phyloP scores from a whole-genome alignment of 2,113 vertebrate genomes.

The Chinchilla lanigera region DNA sequence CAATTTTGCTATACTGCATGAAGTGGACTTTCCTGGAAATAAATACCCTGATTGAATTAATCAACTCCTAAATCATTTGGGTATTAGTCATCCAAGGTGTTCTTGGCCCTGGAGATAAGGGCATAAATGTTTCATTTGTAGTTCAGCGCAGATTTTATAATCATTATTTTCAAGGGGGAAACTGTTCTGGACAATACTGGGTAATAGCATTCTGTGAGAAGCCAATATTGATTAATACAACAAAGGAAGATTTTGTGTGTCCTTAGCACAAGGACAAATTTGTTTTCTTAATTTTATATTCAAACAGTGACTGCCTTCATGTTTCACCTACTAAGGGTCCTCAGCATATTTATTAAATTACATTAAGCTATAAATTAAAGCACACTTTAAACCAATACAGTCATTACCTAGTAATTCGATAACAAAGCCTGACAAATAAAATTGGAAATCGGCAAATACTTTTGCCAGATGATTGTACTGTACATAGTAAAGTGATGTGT shows the following conservation, averaged over 20 bases:
- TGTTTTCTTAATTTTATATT: not conserved
- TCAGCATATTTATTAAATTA: not conserved
- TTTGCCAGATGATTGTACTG: not conserved
- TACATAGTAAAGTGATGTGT: not conserved
- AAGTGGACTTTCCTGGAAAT: not conserved
- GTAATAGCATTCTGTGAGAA: not conserved
- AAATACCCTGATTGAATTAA: not conserved
- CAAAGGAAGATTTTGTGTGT: not conserved
- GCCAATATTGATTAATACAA: not conserved
- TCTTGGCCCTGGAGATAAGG: not conserved
- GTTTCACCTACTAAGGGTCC: not conserved
- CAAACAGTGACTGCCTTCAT: not conserved
- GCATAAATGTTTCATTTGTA: not conserved
- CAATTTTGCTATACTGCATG: not conserved
- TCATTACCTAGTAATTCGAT: not conserved
- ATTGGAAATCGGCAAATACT: not conserved
- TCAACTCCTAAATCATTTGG: not conserved
- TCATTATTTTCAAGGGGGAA: not conserved
- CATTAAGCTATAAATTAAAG: constrained; percentile 2
- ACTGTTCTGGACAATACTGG: not conserved
- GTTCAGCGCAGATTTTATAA: not conserved
- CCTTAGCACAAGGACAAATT: not conserved
- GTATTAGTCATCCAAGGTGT: not conserved
- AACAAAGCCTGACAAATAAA: not conserved
- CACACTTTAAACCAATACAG: not conserved